A percentile compares a stretch with the other conserved stretches of the same genome.
Conservation (phyloP, 2,113 vertebrate genomes). For the Romanogobio albipinnatus region DNA sequence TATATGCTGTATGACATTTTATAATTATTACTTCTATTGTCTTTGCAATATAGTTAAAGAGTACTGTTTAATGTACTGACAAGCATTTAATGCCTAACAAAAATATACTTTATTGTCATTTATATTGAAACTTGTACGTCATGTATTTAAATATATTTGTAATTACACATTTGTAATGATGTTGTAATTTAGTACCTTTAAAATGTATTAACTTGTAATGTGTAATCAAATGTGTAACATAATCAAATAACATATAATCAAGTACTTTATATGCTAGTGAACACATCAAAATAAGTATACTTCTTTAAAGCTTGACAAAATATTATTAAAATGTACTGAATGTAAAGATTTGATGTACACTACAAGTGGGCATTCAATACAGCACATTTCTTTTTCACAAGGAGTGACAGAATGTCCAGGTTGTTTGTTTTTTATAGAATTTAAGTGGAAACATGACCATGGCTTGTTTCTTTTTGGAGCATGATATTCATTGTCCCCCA, state of each 20-base stretch:
- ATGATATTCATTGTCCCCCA: not conserved
- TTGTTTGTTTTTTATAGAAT: not conserved
- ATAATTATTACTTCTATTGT: too few relatives aligned
- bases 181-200: not conserved
- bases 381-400: not conserved
- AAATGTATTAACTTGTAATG: not conserved
- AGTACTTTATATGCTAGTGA: not conserved
- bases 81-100: too few relatives aligned
- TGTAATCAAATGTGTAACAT: too few relatives aligned
- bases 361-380: not conserved
- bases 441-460: not conserved
- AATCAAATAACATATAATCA: not conserved
- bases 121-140: too few relatives aligned
- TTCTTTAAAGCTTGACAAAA: not conserved
- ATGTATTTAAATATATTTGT: too few relatives aligned
- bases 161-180: not conserved
- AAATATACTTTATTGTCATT: too few relatives aligned
- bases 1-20: too few relatives aligned
- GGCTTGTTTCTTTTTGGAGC: not conserved
- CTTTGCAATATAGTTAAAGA: too few relatives aligned
- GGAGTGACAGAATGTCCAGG: not conserved
- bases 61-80: not conserved
- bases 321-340: too few relatives aligned
- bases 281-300: not conserved
- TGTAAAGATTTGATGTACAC: not conserved